A percentile compares a stretch with the other conserved stretches of the same genome.
phyloP scores from a whole-genome alignment of 2,113 vertebrate genomes.

The Nerophis ophidion region DNA sequence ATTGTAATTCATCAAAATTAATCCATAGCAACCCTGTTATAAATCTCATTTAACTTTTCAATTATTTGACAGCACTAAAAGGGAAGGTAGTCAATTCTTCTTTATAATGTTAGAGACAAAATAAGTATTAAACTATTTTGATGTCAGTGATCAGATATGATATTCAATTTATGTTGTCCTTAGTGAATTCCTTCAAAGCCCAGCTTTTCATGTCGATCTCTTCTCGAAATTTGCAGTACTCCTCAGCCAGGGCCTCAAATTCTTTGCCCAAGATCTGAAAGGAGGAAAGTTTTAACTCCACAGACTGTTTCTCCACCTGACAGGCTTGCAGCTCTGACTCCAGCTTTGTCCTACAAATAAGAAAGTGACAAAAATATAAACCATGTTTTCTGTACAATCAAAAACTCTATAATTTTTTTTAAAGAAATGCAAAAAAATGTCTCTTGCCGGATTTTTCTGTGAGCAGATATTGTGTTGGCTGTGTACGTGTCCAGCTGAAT shows the following conservation, averaged over 20 bases:
- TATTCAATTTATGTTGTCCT: slow-evolving; percentile 33
- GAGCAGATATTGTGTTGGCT: slow-evolving; percentile 72
- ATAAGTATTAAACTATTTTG: no score
- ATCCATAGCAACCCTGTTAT: no score
- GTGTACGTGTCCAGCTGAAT: slow-evolving; percentile 79
- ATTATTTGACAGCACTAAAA: no score
- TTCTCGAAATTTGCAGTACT: slow-evolving; percentile 62
- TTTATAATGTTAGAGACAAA: background rate
- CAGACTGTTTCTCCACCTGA: slow-evolving; percentile 56
- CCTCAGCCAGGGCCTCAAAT: slow-evolving; percentile 66
- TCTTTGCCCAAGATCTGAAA: slow-evolving; percentile 72
- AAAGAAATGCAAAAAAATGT: background rate
- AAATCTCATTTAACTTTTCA: no score
- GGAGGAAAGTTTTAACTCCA: slow-evolving; percentile 62
- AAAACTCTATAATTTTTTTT: background rate
- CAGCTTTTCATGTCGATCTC: slow-evolving; percentile 69
- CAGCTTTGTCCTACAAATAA: slow-evolving; percentile 59
- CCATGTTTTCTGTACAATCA: background rate
- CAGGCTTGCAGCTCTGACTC: slow-evolving; percentile 48
- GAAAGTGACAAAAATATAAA: background rate
- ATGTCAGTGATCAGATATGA: background rate
- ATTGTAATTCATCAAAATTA: no score
- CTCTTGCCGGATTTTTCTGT: slow-evolving; percentile 76
- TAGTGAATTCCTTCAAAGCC: slow-evolving; percentile 68
- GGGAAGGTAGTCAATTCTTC: background rate